Conservation (phyloP, 1,140 invertebrate species). For the Lordiphosa mommai region DNA sequence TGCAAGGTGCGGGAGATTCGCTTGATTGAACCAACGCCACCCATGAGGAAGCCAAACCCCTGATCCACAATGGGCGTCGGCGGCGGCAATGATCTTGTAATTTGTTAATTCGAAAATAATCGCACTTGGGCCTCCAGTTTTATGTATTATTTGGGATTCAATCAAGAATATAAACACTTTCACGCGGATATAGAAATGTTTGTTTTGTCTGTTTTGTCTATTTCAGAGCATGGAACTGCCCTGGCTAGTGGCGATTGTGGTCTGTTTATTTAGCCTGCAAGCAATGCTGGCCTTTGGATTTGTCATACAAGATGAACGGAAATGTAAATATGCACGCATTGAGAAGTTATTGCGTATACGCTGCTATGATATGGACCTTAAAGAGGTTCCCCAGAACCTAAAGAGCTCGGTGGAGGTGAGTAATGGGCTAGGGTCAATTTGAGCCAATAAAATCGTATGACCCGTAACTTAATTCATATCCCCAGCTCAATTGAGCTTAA, state of each 20-base stretch:
- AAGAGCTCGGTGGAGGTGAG: constrained; percentile 82
- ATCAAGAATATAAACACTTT: constrained; percentile 51
- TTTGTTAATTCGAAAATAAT: constrained; percentile 74
- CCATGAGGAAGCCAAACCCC: neutral
- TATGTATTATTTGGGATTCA: constrained; percentile 48
- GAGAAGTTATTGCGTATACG: constrained; percentile 81
- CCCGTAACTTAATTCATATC: constrained; percentile 49
- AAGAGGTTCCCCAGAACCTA: constrained; percentile 80
- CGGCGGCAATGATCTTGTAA: constrained; percentile 72
- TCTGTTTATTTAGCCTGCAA: constrained; percentile 39
- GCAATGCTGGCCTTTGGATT: constrained; percentile 55
- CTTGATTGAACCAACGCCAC: constrained; percentile 57
- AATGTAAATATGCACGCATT: constrained; percentile 81
- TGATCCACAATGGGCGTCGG: constrained; percentile 6
- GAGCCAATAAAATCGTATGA: constrained; percentile 38
- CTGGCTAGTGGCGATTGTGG: constrained; percentile 51
- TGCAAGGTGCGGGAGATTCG: constrained; percentile 50
- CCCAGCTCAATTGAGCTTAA: constrained; percentile 67
- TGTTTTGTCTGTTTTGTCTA: constrained; percentile 3
- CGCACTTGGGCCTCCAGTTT: constrained; percentile 34
- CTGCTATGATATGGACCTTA: constrained; percentile 81
- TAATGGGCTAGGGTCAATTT: constrained; percentile 43
- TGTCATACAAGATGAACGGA: constrained; percentile 45
- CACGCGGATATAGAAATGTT: constrained; percentile 20
- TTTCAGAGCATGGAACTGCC: constrained; percentile 68